Evolutionary conservation across 2,113 vertebrate genomes (phyloP).

Genomic region (Rattus norvegicus): GRCr8 NC_086032.1:12091501-12092000

Average conservation of each 20-base stretch:
- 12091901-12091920: fast-evolving
- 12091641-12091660: background rate
- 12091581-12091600: too few species aligned
- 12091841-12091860: constrained; percentile 6
- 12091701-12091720: background rate
- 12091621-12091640: too few species aligned
- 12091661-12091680: background rate
- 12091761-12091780: fast-evolving
- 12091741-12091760: background rate
- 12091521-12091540: too few species aligned
- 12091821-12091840: fast-evolving
- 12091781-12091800: background rate
- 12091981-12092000: constrained; percentile 76
- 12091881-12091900: fast-evolving
- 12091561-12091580: too few species aligned
- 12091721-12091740: background rate
- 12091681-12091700: background rate
- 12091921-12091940: constrained; percentile 68
- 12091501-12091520: too few species aligned
- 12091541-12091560: too few species aligned
- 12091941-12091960: constrained; percentile 52
- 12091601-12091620: too few species aligned
- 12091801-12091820: background rate
- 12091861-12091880: constrained; percentile 11
- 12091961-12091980: constrained; percentile 69